Percentiles rank a stretch among this genome's conserved stretches.
These are phyloP conservation scores for Vombatus ursinus DNA, from an alignment of 2,113 vertebrate genomes.

Conservation along the genomic window DNA sequence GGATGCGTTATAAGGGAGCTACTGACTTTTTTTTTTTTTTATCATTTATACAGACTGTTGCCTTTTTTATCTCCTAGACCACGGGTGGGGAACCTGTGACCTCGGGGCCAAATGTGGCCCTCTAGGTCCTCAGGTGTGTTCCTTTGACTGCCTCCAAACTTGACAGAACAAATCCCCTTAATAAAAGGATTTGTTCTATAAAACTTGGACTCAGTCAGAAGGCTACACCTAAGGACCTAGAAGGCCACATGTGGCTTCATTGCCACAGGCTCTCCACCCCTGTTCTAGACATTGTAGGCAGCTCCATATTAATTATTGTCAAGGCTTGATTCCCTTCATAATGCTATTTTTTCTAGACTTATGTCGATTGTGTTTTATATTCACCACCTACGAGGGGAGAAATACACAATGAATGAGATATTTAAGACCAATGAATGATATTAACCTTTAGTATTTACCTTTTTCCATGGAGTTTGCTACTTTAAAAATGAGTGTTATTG, in stretches of 20 bases:
- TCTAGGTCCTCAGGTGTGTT: no score
- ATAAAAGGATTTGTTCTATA: no score
- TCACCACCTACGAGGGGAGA: not conserved
- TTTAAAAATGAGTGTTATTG: not conserved
- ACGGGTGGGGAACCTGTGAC: no score
- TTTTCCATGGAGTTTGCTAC: conserved; percentile 14
- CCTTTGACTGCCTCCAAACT: no score
- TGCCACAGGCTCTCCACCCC: no score
- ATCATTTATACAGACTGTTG: conserved; percentile 48
- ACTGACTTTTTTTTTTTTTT: conserved; percentile 49
- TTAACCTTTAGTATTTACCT: conserved; percentile 28
- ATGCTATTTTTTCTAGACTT: conserved; percentile 32
- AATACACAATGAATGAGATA: conserved; percentile 48
- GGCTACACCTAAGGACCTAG: no score
- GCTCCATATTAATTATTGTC: conserved; percentile 58
- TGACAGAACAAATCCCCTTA: no score
- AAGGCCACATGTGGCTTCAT: no score
- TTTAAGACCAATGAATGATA: conserved; percentile 32
- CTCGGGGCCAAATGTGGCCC: no score
- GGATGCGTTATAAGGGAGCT: not conserved
- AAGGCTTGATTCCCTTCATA: conserved; percentile 28
- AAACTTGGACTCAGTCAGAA: no score
- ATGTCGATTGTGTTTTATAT: conserved; percentile 34
- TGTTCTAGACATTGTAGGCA: conserved; percentile 53
- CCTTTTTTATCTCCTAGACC: not conserved